Base-by-base conservation (phyloP, 2,113 vertebrate genomes). In the Empidonax alnorum region DNA sequence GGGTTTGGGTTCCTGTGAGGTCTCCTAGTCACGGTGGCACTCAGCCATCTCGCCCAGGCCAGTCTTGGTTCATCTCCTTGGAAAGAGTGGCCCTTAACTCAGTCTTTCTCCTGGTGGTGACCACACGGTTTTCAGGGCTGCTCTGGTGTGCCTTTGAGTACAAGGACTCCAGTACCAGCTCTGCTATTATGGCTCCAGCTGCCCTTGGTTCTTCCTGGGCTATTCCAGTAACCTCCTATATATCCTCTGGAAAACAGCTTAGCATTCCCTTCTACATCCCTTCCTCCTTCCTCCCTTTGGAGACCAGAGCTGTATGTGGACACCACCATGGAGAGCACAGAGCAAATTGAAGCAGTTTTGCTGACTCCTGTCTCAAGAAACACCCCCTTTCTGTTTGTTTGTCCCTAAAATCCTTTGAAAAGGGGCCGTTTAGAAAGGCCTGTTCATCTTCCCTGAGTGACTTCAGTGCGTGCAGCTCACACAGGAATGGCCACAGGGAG, bases 381-480 rank as follows among this genome's bases (percentile, higher is more conserved):
- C 15, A 65, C 4, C 44, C 41, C 37, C 27, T 6, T 80, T 80
- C 56, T 59, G 18, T 23, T 56, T 76, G 35, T 35, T 52, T 53
- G 20, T 39, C 78, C 42, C 44, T 55, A 71, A 59, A 30, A 30
- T 50, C 1, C 0, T 58, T 47, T 73, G 20, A 47, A 77, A 62
- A 37, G 14, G 16, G 22, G 15, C 18, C 21, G 44, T 50, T 82
- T 82, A 25, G 20, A 82, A 77, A 39, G 22, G 16, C 41, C 16
- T 35, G 4, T 41, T 59, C 6, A 2, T 61, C 44, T 69, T 69
- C 35, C 10, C 9, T 44, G 28, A 8, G 28, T 75, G 83, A 59
- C 19, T 4, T 28, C 37, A 37, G 22, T 0, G 1, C 1, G 4
- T 56, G 24, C 3, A 21, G 21, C 20, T 80, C 50, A 12, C 55